Base-by-base conservation (phyloP, 2,888 invertebrate species). In the Choristoneura rosaceana region DNA sequence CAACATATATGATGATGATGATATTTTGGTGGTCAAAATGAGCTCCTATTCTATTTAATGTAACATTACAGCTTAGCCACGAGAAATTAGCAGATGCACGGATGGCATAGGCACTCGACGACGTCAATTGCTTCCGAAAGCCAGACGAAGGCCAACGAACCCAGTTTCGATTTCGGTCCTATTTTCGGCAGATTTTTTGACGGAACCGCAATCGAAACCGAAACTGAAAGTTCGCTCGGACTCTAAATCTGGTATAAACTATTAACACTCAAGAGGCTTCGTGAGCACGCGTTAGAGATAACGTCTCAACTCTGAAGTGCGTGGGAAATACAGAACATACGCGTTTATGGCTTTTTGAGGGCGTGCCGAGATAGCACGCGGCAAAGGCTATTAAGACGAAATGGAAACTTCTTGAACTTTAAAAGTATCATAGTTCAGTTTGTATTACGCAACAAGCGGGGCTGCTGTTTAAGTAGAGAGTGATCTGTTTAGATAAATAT, bases 261-360 rank as follows among this genome's bases (percentile, higher is more conserved):
- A 50, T 50, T 34, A 64, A 64, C 50, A 64, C 50, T 64, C 45
- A 33, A n/a, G 62, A 62, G 45, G 76, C 75, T 75, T 84, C 83
- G 82, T 86, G 85, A 80, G 82, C 86, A 83, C 84, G 86, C 82
- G 84, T 76, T 74, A 61, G 74, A 73, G 84, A 86, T 87, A 87
- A 81, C 77, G 81, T 80, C 76, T 60, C 50, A n/a, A 12, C n/a
- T 62, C 45, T 45, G 74, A 71, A 43, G 62, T 77, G 80, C 83
- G 82, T 85, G 84, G 83, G 81, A 86, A 85, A 81, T 79, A 74
- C 78, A 65, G 41, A 41, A 50, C 17, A 41, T 34, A 63, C 63
- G 59, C 50, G 50, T 64, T 59, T 64, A 71, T 25, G 58, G 47
- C 50, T 15, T 34, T 33, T 3, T 33, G 58, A 68, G 64, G 68